Conservation (phyloP, 2,888 invertebrate species). For the Phasia obesa region DNA sequence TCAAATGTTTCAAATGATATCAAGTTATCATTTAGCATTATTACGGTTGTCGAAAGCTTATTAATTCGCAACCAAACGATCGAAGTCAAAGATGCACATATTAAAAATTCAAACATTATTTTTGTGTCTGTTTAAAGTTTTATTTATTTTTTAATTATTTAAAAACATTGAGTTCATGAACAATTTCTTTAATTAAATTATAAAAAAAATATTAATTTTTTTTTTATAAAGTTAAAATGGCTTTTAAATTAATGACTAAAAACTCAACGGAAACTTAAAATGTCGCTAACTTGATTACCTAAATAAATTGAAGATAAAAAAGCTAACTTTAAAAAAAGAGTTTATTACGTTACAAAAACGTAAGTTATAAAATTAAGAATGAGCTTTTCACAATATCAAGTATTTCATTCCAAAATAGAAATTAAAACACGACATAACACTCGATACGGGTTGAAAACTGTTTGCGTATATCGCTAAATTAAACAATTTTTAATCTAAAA, state of each 20-base stretch:
- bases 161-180: conserved; percentile 64
- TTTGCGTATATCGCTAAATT: conserved; percentile 11
- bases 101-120: background rate
- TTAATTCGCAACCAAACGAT: background rate
- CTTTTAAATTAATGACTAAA: conserved; percentile 63
- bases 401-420: background rate
- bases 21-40: no score
- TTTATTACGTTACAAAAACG: no score
- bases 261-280: conserved; percentile 35
- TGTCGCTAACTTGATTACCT: conserved; percentile 3
- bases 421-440: background rate
- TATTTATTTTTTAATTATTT: conserved; percentile 40
- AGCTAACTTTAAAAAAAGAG: background rate
- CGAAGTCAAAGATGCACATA: background rate
- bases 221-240: conserved; percentile 51
- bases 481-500: conserved; percentile 13
- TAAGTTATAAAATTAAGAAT: no score
- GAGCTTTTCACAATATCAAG: background rate
- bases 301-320: conserved; percentile 16
- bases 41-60: no score
- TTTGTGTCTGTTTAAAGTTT: background rate
- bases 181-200: conserved; percentile 41
- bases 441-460: background rate
- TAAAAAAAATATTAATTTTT: conserved; percentile 18
- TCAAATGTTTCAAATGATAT: no score